Evolutionary conservation across 1,140 invertebrate species (phyloP), one percentile per base, ranked within the genome.

Genomic region (Vollenhovia emeryi): DNA sequence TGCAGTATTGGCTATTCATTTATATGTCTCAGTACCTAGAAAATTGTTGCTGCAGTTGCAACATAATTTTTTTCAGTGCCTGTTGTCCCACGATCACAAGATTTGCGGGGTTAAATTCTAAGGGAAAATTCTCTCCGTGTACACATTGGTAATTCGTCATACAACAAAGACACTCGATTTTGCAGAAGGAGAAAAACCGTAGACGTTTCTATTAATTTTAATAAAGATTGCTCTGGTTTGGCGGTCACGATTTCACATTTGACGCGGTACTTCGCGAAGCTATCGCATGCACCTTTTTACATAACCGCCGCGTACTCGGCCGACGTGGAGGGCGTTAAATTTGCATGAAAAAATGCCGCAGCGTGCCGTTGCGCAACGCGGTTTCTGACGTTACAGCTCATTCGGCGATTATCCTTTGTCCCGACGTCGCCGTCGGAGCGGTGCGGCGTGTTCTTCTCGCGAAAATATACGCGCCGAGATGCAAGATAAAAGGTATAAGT

Each of bases 321-420:
- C 78, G 50, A 15, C 40, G 59, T 11, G 64, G 36, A 80, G 78
- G 66, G 64, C 48, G 78, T 82, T 82, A 71, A 82, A 82, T 82
- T 82, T 82, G 64, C 78, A 82, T 82, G 78, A 82, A 82, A 80
- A 82, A 82, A 82, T 71, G 50, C 48, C 36, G 36, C 36, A 24
- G 50, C 66, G 50, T 13, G 24, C 40, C 24, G 66, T 82, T 82
- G 78, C 50, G 78, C 78, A 82, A 82, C 78, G 40, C 5, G n/a
- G 60, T 82, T 71, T 82, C 78, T 73, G 78, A 82, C 78, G 78
- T 82, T 82, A 73, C 78, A 71, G 69, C 66, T 82, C 78, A 82
- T 82, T 82, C 78, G 66, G 78, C 78, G 78, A 82, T 82, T 82
- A 82, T 82, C 78, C 78, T 82, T 71, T 57, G 78, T 71, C 24